Evolutionary conservation across 2,888 invertebrate species (phyloP).

Genomic region (Tenthredo notha): DNA sequence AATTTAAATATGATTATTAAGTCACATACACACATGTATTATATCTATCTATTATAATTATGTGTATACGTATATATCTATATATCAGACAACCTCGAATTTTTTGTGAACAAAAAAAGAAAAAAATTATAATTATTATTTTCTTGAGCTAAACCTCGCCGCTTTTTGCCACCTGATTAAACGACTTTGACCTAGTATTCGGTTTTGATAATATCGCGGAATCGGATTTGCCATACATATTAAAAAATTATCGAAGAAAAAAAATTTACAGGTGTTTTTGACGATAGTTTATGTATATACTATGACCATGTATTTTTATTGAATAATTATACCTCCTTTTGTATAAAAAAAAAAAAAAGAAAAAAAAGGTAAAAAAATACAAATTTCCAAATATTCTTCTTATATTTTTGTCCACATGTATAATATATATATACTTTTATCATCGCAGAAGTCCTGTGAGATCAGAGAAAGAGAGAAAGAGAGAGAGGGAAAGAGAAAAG

Average conservation of each 20-base stretch:
- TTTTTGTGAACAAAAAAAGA: neutral
- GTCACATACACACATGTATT: neutral
- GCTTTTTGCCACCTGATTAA: slow-evolving; percentile 20
- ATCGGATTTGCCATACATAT: slow-evolving; percentile 1
- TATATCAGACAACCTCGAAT: neutral
- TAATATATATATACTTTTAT: neutral
- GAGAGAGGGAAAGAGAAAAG: neutral
- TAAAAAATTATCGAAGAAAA: neutral
- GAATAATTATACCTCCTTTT: neutral
- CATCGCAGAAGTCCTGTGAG: neutral
- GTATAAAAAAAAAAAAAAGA: no score
- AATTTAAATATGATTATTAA: neutral
- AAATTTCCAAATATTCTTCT: neutral
- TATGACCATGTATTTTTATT: neutral
- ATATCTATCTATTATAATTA: no score
- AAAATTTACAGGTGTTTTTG: neutral
- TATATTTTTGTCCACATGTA: neutral
- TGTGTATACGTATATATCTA: no score
- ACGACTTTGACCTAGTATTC: slow-evolving; percentile 28
- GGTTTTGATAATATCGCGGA: neutral
- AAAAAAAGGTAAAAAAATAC: no score
- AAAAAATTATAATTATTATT: neutral
- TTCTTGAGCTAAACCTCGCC: neutral
- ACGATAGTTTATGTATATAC: neutral
- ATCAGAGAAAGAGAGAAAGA: neutral